Evolutionary conservation across 2,113 vertebrate species (phyloP).

Genomic region (Gobiocypris rarus): DNA sequence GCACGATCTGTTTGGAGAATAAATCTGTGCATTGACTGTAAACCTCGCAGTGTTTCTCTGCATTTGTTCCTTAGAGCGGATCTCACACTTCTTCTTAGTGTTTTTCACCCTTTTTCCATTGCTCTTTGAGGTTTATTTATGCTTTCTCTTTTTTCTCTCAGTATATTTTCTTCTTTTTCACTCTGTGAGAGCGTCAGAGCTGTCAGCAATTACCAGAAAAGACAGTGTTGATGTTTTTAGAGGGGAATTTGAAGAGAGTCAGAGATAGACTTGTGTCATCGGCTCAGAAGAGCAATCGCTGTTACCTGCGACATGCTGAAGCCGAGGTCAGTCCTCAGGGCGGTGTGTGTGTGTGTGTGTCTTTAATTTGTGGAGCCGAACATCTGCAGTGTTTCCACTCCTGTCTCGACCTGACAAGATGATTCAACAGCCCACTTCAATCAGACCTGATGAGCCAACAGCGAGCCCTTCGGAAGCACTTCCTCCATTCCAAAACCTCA

Average conservation of each 20-base stretch:
- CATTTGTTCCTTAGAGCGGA: constrained; percentile 5
- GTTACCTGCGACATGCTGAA: background rate
- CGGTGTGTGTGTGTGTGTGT: background rate
- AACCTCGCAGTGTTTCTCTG: background rate
- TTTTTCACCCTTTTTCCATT: background rate
- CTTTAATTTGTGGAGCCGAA: constrained; percentile 65
- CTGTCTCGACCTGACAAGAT: constrained; percentile 56
- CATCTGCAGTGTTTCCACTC: constrained; percentile 63
- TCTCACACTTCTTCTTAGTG: constrained; percentile 19
- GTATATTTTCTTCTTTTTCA: constrained; percentile 12
- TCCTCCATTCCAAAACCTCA: background rate
- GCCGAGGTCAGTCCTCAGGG: constrained; percentile 33
- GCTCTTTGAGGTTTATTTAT: background rate
- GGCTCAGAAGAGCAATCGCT: background rate
- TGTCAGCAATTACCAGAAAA: constrained; percentile 35
- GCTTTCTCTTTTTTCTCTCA: background rate
- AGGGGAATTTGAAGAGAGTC: constrained; percentile 18
- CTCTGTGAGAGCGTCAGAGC: constrained; percentile 19
- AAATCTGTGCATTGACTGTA: background rate
- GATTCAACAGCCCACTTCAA: constrained; percentile 55
- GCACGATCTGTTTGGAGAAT: background rate
- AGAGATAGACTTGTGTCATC: constrained; percentile 29
- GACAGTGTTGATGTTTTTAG: background rate
- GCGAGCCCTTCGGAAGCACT: background rate
- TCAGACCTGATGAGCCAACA: constrained; percentile 52